Conservation (phyloP, 2,797 vertebrate genomes). For the Picus viridis region DNA sequence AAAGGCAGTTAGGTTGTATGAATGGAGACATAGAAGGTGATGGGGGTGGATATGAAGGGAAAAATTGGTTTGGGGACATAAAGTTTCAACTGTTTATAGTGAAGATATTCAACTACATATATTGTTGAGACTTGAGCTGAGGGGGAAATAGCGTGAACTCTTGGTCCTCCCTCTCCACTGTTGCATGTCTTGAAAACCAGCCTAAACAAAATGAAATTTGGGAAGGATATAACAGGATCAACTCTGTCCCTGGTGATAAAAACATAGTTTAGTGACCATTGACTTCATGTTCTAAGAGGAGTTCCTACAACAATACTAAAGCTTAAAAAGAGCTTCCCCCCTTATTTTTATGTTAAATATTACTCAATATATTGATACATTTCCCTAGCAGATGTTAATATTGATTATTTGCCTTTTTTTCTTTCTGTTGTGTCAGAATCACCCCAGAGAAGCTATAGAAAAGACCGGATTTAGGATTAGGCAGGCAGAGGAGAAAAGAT, state of each 20-base stretch:
- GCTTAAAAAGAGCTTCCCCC: not conserved
- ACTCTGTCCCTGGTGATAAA: fast-evolving
- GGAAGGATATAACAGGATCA: not conserved
- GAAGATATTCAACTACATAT: not conserved
- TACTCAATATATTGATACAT: not conserved
- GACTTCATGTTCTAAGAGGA: not conserved
- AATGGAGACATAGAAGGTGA: not conserved
- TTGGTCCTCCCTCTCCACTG: not conserved
- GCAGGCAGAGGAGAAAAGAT: not conserved
- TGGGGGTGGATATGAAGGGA: not conserved
- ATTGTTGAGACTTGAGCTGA: not conserved
- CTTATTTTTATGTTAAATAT: not conserved
- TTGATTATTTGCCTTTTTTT: not conserved
- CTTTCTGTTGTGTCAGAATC: not conserved
- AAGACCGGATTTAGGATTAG: not conserved
- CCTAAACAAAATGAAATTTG: not conserved
- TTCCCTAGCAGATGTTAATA: not conserved
- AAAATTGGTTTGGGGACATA: not conserved
- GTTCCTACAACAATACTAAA: not conserved
- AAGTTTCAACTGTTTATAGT: not conserved
- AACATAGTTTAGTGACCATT: not conserved
- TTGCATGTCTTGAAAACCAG: not conserved
- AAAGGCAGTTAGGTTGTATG: not conserved
- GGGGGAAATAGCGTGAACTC: too few relatives aligned
- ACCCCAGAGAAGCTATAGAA: not conserved